Evolutionary conservation across 2,888 invertebrate genomes (phyloP).

Genomic region (Lepas anatifera): DNA sequence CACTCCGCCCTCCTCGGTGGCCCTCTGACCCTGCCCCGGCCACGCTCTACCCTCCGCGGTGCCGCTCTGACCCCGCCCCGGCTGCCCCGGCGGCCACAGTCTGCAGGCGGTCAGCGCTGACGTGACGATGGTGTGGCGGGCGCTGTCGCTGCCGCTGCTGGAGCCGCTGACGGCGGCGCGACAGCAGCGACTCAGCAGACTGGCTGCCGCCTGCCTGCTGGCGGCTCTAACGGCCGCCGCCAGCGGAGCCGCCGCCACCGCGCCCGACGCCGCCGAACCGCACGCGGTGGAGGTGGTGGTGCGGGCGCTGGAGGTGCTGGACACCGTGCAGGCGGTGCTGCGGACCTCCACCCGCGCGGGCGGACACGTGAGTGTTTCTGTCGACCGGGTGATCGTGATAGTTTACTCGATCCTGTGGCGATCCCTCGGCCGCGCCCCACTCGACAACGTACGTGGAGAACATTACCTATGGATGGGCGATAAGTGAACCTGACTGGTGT

Average conservation of each 20-base stretch:
- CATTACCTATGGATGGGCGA: no score
- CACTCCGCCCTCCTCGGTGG: no score
- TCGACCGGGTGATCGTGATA: no score
- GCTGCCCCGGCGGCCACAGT: no score
- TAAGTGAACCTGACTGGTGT: no score
- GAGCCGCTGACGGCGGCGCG: slow-evolving; percentile 78
- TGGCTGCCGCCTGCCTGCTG: slow-evolving; percentile 72
- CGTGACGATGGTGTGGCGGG: slow-evolving; percentile 66
- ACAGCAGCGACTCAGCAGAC: slow-evolving; percentile 62
- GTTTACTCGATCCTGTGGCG: no score
- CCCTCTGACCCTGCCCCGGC: no score
- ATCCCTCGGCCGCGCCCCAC: no score
- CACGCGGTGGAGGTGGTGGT: slow-evolving; percentile 73
- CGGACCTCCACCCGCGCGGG: slow-evolving; percentile 75
- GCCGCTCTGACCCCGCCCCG: no score
- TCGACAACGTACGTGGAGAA: no score
- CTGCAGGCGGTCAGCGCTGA: slow-evolving; percentile 70
- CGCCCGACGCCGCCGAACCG: slow-evolving; percentile 66
- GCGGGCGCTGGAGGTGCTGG: slow-evolving; percentile 74
- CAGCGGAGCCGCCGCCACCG: slow-evolving; percentile 26
- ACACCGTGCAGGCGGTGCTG: slow-evolving; percentile 63
- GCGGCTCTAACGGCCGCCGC: slow-evolving; percentile 38
- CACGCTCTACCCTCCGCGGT: no score
- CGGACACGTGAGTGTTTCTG: slow-evolving; percentile 66
- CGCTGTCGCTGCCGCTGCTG: slow-evolving; percentile 69